Evolutionary conservation across 2,888 invertebrate species (phyloP).

Genomic region (Melinaea menophilus): DNA sequence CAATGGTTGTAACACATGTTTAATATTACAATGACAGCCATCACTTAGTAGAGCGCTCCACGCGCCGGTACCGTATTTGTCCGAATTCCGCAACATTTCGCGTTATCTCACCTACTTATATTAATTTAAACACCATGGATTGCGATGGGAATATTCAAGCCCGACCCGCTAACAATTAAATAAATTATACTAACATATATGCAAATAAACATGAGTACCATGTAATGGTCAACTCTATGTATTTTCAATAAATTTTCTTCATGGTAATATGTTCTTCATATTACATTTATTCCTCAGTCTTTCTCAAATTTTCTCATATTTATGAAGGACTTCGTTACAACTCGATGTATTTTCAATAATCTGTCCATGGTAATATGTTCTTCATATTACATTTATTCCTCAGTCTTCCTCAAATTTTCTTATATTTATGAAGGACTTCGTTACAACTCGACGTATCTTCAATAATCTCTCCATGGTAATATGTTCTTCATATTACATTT

Average conservation of each 20-base stretch:
- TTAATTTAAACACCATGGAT: conserved; percentile 25
- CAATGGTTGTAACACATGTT: neutral
- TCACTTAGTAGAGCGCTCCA: conserved; percentile 34
- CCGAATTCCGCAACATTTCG: conserved; percentile 62
- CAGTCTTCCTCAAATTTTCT: too few species aligned
- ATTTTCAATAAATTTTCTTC: too few species aligned
- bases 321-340: too few species aligned
- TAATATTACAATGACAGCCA: neutral
- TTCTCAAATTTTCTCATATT: too few species aligned
- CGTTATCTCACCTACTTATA: conserved; percentile 66
- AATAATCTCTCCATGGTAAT: too few species aligned
- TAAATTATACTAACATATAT: conserved; percentile 3
- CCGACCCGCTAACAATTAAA: conserved; percentile 19
- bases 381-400: neutral
- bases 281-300: too few species aligned
- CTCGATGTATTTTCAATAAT: too few species aligned
- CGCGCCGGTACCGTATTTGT: conserved; percentile 57
- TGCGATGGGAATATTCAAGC: conserved; percentile 18
- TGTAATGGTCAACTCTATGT: conserved; percentile 15
- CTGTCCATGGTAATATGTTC: too few species aligned
- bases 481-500: too few species aligned
- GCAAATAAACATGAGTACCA: conserved; percentile 20
- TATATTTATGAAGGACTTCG: too few species aligned
- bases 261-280: too few species aligned
- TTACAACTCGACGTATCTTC: neutral